Conservation (phyloP, 1,140 invertebrate species). For the Helicoverpa armigera region DNA sequence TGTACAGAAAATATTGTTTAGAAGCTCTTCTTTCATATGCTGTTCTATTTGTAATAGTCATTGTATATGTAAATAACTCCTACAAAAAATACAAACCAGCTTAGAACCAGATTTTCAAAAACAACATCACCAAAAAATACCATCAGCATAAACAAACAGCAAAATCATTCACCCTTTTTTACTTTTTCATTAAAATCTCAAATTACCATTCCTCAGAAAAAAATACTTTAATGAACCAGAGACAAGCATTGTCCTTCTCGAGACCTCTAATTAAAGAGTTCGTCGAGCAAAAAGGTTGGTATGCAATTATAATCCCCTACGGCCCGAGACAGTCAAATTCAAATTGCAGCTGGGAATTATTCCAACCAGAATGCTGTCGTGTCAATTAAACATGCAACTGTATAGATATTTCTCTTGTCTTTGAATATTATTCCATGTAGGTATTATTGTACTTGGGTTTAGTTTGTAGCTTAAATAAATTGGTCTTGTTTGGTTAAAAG, state of each 20-base stretch:
- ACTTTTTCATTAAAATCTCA: not conserved
- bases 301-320: constrained; percentile 37
- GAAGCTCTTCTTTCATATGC: too few species aligned
- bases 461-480: too few species aligned
- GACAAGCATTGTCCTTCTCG: constrained; percentile 4
- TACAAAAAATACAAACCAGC: too few species aligned
- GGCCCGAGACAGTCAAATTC: constrained; percentile 41
- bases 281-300: constrained; percentile 27
- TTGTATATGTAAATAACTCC: too few species aligned
- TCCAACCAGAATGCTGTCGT: constrained; percentile 3
- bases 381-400: constrained; percentile 31
- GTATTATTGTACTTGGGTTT: too few species aligned
- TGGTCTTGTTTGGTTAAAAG: too few species aligned
- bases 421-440: not conserved
- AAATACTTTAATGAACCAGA: constrained; percentile 6
- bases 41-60: too few species aligned
- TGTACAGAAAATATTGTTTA: not conserved
- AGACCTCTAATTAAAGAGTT: constrained; percentile 34
- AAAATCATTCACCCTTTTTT: not conserved
- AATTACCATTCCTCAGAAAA: not conserved
- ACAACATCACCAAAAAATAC: not conserved
- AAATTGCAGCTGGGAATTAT: constrained; percentile 45
- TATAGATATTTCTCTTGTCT: not conserved
- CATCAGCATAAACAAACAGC: not conserved
- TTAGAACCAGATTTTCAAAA: not conserved